Conservation (phyloP, 2,113 vertebrate species). For the Nesoenas mayeri region DNA sequence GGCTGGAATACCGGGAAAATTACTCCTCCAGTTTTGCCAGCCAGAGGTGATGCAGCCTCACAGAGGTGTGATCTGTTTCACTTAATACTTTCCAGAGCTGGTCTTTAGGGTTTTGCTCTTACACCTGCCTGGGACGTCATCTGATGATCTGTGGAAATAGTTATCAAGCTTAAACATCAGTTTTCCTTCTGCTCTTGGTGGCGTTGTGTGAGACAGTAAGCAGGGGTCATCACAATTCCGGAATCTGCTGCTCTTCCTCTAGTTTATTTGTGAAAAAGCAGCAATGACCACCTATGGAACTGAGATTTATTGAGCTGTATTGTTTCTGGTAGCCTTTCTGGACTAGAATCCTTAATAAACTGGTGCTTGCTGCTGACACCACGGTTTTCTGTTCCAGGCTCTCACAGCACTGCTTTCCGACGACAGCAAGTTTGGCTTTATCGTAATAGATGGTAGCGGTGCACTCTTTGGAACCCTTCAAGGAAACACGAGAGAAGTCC, state of each 20-base stretch:
- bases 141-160: not conserved
- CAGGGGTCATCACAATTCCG: not conserved
- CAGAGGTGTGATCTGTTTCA: not conserved
- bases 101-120: not conserved
- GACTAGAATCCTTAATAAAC: not conserved
- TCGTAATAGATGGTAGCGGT: conserved; percentile 98
- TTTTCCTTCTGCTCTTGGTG: not conserved
- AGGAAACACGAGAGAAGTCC: conserved; percentile 98
- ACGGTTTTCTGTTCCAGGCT: conserved; percentile 79
- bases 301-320: not conserved
- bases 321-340: not conserved
- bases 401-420: conserved; percentile 97
- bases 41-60: not conserved
- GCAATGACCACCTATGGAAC: fast-evolving
- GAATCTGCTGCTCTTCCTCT: not conserved
- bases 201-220: not conserved
- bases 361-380: not conserved
- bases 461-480: conserved; percentile 99
- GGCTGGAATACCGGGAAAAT: not conserved
- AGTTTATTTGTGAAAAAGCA: not conserved
- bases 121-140: fast-evolving
- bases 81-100: not conserved
- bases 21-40: not conserved
- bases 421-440: conserved; percentile 99
- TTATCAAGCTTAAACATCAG: not conserved